These are phyloP conservation scores for Cyphomyrus discorhynchus DNA, from an alignment of 2,113 vertebrate species.

Conservation along the genomic window DNA sequence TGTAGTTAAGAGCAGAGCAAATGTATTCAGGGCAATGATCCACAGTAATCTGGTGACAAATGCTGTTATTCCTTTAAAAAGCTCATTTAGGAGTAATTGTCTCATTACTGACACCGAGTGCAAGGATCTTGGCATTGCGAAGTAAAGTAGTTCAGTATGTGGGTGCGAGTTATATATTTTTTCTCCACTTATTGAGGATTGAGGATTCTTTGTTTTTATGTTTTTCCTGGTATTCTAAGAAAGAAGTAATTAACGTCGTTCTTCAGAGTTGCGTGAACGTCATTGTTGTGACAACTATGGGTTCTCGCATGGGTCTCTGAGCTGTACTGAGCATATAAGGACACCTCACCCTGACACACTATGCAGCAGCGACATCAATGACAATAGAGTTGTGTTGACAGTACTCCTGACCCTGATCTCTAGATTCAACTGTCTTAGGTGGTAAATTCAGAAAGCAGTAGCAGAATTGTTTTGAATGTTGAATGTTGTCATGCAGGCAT, in stretches of 20 bases:
- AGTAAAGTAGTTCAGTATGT: not conserved
- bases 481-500: not conserved
- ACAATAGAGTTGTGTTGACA: not conserved
- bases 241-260: not conserved
- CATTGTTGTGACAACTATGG: not conserved
- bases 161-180: not conserved
- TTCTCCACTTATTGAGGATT: not conserved
- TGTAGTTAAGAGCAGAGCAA: not conserved
- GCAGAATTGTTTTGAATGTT: not conserved
- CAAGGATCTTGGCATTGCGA: not conserved
- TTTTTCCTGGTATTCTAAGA: not conserved
- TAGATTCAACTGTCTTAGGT: not conserved
- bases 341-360: not conserved
- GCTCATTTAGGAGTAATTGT: not conserved
- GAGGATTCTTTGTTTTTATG: not conserved
- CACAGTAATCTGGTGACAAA: not conserved
- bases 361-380: not conserved
- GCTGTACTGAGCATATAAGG: not conserved
- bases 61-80: not conserved
- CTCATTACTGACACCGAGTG: not conserved
- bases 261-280: not conserved
- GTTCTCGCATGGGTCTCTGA: not conserved
- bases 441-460: not conserved
- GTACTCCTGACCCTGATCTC: not conserved
- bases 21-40: not conserved